Conservation (phyloP, 2,113 vertebrate genomes). For the Diglossa brunneiventris region DNA sequence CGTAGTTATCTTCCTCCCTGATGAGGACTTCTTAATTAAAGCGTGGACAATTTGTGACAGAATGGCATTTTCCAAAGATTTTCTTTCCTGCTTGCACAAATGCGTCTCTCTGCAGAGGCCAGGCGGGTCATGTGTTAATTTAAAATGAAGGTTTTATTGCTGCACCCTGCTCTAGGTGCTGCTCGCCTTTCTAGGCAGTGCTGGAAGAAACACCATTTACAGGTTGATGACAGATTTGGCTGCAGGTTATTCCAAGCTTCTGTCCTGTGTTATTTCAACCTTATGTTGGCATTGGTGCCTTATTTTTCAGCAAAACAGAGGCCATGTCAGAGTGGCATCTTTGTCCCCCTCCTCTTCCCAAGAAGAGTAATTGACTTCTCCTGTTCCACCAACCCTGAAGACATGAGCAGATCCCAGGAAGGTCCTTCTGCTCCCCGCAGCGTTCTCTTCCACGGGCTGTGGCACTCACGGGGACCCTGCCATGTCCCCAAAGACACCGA, state of each 20-base stretch:
- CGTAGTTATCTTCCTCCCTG: neutral
- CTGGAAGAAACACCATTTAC: neutral
- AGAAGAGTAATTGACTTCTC: neutral
- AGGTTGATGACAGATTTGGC: neutral
- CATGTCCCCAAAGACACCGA: neutral
- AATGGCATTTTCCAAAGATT: neutral
- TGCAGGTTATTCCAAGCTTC: neutral
- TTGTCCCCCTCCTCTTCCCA: neutral
- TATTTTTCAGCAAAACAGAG: neutral
- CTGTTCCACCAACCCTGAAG: neutral
- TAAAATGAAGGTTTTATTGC: neutral
- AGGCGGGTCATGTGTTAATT: neutral
- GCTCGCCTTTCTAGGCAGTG: neutral
- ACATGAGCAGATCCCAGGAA: neutral
- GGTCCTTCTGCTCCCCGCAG: neutral
- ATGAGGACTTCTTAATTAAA: conserved; percentile 49
- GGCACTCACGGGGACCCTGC: neutral
- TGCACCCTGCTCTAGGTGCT: neutral
- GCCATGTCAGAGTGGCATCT: neutral
- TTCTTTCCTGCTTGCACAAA: neutral
- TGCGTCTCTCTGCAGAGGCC: neutral
- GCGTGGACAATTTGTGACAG: neutral
- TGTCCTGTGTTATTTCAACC: neutral
- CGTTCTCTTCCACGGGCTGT: neutral
- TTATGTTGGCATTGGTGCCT: neutral